Evolutionary conservation across 2,113 vertebrate genomes (phyloP).

Genomic region (Gadus chalcogrammus): DNA sequence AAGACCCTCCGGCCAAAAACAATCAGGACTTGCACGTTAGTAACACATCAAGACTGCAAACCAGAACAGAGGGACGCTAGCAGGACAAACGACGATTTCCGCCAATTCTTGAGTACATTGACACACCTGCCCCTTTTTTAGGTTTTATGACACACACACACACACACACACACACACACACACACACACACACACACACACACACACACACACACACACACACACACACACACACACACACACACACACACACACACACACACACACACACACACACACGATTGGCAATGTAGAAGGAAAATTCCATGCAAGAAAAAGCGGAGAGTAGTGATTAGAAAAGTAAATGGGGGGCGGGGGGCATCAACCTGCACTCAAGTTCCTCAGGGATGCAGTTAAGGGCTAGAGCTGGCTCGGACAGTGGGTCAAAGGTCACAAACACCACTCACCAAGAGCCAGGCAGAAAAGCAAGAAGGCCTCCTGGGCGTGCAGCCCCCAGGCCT

Average conservation of each 20-base stretch:
- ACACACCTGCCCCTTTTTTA: no score
- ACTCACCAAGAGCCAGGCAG: conserved; percentile 96
- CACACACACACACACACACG: no score
- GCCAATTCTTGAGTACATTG: background rate
- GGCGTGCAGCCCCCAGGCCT: conserved; percentile 83
- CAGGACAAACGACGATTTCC: conserved; percentile 4
- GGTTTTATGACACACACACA: no score
- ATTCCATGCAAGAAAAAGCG: no score
- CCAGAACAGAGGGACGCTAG: conserved; percentile 7
- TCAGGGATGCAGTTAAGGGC: background rate
- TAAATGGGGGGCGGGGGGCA: background rate
- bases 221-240: conserved; percentile 14
- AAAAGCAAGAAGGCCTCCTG: conserved; percentile 86
- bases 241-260: background rate
- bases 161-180: conserved; percentile 1
- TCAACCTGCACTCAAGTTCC: background rate
- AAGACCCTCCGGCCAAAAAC: conserved; percentile 14
- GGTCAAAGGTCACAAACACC: conserved; percentile 49
- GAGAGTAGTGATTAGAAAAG: no score
- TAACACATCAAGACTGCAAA: background rate
- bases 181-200: conserved; percentile 6
- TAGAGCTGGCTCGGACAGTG: conserved; percentile 3
- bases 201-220: background rate
- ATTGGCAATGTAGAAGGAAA: no score
- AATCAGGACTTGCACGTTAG: no score